Evolutionary conservation across 2,113 vertebrate genomes (phyloP).

Genomic region (Rynchops niger): DNA sequence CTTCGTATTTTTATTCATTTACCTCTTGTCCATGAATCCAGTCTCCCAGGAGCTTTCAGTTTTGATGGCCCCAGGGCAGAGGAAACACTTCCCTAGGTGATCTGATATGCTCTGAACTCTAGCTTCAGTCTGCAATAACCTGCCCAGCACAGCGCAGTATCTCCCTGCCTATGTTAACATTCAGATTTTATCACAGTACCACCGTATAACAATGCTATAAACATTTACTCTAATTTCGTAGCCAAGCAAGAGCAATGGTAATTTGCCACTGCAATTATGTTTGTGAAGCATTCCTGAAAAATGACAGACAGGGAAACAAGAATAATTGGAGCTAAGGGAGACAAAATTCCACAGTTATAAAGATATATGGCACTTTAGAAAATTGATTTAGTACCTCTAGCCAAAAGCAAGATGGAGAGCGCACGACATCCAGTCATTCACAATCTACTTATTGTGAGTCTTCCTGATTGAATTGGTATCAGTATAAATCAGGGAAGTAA

Average conservation of each 20-base stretch:
- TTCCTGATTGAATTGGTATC: slow-evolving; percentile 17
- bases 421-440: background rate
- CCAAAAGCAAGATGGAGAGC: background rate
- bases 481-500: background rate
- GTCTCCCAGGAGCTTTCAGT: background rate
- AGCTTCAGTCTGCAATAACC: background rate
- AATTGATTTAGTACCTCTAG: slow-evolving; percentile 34
- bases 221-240: background rate
- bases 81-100: background rate
- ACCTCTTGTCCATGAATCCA: background rate
- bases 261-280: slow-evolving; percentile 26
- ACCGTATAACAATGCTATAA: background rate
- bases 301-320: slow-evolving; percentile 33
- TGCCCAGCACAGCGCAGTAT: background rate
- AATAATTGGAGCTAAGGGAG: slow-evolving; percentile 49
- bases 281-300: slow-evolving; percentile 27
- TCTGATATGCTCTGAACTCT: background rate
- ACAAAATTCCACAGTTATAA: slow-evolving; percentile 26
- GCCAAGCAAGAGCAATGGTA: background rate
- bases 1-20: background rate
- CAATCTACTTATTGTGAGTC: background rate
- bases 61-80: background rate
- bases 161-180: background rate
- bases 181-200: background rate
- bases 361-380: slow-evolving; percentile 30